Base-by-base conservation (phyloP, 2,888 invertebrate species). In the Lordiphosa andalusiaca region DNA sequence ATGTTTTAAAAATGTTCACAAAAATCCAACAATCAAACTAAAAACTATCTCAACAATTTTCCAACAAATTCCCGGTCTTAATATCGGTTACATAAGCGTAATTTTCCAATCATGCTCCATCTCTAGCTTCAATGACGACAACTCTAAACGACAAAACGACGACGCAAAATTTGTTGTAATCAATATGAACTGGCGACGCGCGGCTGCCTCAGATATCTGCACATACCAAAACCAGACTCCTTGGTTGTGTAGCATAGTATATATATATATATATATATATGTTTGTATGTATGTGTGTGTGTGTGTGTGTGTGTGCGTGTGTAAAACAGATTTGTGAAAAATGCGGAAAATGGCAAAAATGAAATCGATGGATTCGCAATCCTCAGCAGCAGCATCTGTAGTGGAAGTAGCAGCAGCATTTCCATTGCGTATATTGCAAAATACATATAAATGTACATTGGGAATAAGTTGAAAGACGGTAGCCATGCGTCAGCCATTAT, bases 271-370 rank as follows among this genome's bases (percentile, higher is more conserved):
- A 41, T 42, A 36, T 51, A 12, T 51, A 40, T 38, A 23, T 50
- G 21, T 38, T 54, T 38, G 51, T 46, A 23, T 16, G 23, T 33
- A 23, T 50, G 21, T 38, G 56, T 38, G 53, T 46, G 21, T 16
- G 23, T 33, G 35, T 37, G 42, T 46, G 39, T 42, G 51, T 53
- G 46, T 56, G 54, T 52, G 70, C 52, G 60, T 54, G 68, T 42
- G 57, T 49, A 70, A 83, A 73, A 73, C 71, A 84, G 84, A 84
- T 77, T 77, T 77, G 84, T 74, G 83, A 77, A 84, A 77, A 77
- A 77, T 77, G 84, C 82, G 77, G 77, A 84, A 77, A 77, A 77
- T 84, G 77, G 77, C 84, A 77, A 73, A 67, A 67, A 82, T 77
- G 74, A 74, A 77, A 73, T 82, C 84, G 84, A 84, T 84, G 64